phyloP scores from a whole-genome alignment of 2,113 vertebrate genomes.

The Erpornis zantholeuca region DNA sequence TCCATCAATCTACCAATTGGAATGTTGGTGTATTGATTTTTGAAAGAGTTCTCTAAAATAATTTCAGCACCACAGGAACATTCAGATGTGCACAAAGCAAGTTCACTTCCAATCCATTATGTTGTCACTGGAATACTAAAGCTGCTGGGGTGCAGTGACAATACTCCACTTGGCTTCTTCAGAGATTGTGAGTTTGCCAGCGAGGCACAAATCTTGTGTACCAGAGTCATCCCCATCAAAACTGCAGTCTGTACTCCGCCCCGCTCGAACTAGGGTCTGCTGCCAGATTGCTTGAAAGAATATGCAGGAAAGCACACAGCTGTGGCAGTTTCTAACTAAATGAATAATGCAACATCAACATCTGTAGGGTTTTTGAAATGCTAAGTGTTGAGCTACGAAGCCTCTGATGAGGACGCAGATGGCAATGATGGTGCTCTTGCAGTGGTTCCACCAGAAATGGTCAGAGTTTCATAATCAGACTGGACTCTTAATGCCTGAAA shows the following conservation, averaged over 20 bases:
- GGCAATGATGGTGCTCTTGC: slow-evolving; percentile 7
- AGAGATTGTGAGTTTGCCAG: not conserved
- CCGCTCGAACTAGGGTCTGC: slow-evolving; percentile 28
- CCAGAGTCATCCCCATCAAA: not conserved
- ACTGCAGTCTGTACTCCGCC: not conserved
- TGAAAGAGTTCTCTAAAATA: not conserved
- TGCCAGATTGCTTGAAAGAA: slow-evolving; percentile 57
- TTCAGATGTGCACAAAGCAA: not conserved
- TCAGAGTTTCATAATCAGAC: not conserved
- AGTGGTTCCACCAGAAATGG: not conserved
- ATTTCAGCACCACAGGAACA: not conserved
- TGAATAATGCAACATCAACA: slow-evolving; percentile 67
- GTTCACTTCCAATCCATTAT: not conserved
- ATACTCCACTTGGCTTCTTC: not conserved
- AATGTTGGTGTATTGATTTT: not conserved
- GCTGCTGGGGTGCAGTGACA: not conserved
- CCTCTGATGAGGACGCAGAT: slow-evolving; percentile 34
- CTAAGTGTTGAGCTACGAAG: slow-evolving; percentile 34
- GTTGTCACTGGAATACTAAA: not conserved
- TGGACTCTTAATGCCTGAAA: slow-evolving; percentile 11
- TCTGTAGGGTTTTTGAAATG: slow-evolving; percentile 64
- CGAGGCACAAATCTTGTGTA: not conserved
- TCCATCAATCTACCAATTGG: not conserved
- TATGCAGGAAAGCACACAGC: slow-evolving; percentile 48
- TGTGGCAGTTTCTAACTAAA: slow-evolving; percentile 21